phyloP scores from a whole-genome alignment of 2,888 invertebrate genomes.

The Dyspetes luteomarginatus region DNA sequence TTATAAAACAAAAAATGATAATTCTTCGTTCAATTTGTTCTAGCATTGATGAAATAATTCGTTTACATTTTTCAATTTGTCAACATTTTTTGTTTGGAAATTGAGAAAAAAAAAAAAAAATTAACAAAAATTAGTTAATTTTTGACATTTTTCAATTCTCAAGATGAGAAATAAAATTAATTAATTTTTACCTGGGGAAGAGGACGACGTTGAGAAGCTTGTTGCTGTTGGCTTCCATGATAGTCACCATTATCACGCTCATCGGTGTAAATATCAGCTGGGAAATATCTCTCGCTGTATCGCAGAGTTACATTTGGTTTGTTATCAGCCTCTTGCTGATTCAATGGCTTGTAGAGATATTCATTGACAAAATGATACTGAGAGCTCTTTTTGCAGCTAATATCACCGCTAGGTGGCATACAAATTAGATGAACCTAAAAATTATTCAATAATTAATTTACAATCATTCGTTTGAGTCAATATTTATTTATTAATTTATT shows the following conservation, averaged over 20 bases:
- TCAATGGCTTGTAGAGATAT: slow-evolving; percentile 94
- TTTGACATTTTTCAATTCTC: too few relatives aligned
- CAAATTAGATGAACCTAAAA: slow-evolving; percentile 94
- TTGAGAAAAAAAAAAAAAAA: too few relatives aligned
- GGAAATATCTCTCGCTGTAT: slow-evolving; percentile 94
- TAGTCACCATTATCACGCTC: slow-evolving; percentile 80
- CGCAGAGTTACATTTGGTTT: slow-evolving; percentile 91
- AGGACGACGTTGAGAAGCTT: slow-evolving; percentile 78
- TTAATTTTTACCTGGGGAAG: slow-evolving; percentile 67
- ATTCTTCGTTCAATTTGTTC: too few relatives aligned
- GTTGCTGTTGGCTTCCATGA: slow-evolving; percentile 75
- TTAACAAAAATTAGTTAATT: too few relatives aligned
- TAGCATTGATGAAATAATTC: too few relatives aligned
- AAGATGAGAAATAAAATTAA: slow-evolving; percentile 42
- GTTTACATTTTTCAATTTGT: too few relatives aligned
- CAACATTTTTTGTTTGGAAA: too few relatives aligned
- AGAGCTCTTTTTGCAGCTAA: slow-evolving; percentile 94
- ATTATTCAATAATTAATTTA: neutral
- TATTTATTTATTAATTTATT: too few relatives aligned
- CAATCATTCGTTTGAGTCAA: neutral
- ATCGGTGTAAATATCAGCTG: slow-evolving; percentile 88
- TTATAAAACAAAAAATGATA: too few relatives aligned
- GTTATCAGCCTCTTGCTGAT: slow-evolving; percentile 91
- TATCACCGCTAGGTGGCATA: slow-evolving; percentile 95
- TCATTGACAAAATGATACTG: slow-evolving; percentile 97